These are phyloP conservation scores for Anarrhichthys ocellatus DNA, from an alignment of 2,113 vertebrate genomes.

Conservation along the genomic window DNA sequence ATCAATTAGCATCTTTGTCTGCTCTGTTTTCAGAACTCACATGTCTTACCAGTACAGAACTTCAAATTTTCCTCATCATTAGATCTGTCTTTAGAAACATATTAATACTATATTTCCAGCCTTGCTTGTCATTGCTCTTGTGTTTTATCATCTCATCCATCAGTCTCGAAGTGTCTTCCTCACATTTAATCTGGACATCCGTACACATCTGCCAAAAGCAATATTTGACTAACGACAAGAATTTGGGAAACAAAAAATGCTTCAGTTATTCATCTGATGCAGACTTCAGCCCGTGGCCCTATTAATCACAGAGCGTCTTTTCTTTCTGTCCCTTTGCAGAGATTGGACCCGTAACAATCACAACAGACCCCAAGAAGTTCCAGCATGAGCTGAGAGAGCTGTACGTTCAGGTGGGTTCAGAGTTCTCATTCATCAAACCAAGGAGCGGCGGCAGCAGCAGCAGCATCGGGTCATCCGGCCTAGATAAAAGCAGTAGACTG, in stretches of 20 bases:
- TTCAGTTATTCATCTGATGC: constrained; percentile 48
- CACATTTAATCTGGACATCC: constrained; percentile 62
- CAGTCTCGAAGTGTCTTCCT: constrained; percentile 3
- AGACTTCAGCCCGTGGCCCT: constrained; percentile 27
- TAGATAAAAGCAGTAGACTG: constrained; percentile 42
- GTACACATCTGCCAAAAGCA: constrained; percentile 61
- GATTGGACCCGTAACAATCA: constrained; percentile 98
- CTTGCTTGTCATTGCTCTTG: neutral
- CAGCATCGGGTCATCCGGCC: constrained; percentile 46
- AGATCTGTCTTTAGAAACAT: constrained; percentile 4
- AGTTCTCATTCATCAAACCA: constrained; percentile 16
- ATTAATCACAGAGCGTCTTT: constrained; percentile 48
- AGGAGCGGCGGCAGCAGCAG: neutral
- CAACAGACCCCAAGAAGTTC: constrained; percentile 98
- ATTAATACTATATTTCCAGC: neutral
- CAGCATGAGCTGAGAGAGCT: constrained; percentile 96
- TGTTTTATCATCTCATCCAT: constrained; percentile 9
- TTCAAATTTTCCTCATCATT: neutral
- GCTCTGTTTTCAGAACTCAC: neutral
- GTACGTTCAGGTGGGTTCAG: constrained; percentile 93
- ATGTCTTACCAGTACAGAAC: neutral
- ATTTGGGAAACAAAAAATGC: constrained; percentile 53
- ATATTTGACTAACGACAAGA: constrained; percentile 63
- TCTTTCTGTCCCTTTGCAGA: constrained; percentile 83
- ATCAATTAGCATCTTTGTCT: neutral